Conservation (phyloP, 53 echinoderm and acorn worm species). For the Patiria pectinifera region DNA sequence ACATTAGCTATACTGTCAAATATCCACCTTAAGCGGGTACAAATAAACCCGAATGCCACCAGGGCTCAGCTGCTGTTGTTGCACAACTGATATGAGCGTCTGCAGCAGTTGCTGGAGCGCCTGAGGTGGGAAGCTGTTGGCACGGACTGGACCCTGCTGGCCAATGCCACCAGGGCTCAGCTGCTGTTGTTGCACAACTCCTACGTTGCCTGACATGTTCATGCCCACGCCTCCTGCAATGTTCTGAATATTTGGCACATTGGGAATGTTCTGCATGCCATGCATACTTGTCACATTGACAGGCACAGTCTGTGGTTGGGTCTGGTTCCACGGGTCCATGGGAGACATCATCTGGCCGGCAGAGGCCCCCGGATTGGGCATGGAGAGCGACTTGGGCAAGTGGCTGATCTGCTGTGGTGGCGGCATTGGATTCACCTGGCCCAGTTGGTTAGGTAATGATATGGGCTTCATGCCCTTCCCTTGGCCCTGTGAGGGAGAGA, state of each 20-base stretch:
- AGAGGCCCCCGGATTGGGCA: conserved; percentile 68
- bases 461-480: conserved; percentile 45
- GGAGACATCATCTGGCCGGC: conserved; percentile 64
- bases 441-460: conserved; percentile 39
- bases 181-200: conserved; percentile 63
- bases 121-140: conserved; percentile 79
- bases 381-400: conserved; percentile 66
- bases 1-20: too few species aligned
- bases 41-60: too few species aligned
- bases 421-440: conserved; percentile 63
- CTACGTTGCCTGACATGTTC: conserved; percentile 64
- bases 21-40: too few species aligned
- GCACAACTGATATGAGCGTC: too few species aligned
- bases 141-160: conserved; percentile 65
- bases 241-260: conserved; percentile 57
- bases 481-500: conserved; percentile 62
- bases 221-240: conserved; percentile 64
- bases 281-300: conserved; percentile 54
- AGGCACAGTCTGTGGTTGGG: conserved; percentile 64
- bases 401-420: conserved; percentile 61
- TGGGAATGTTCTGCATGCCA: conserved; percentile 69
- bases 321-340: conserved; percentile 88
- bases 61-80: too few species aligned
- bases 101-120: conserved; percentile 90
- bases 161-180: conserved; percentile 52